Evolutionary conservation across 2,797 vertebrate genomes (phyloP), one percentile per base, ranked within the genome.

Genomic region (Cyclopterus lumpus): DNA sequence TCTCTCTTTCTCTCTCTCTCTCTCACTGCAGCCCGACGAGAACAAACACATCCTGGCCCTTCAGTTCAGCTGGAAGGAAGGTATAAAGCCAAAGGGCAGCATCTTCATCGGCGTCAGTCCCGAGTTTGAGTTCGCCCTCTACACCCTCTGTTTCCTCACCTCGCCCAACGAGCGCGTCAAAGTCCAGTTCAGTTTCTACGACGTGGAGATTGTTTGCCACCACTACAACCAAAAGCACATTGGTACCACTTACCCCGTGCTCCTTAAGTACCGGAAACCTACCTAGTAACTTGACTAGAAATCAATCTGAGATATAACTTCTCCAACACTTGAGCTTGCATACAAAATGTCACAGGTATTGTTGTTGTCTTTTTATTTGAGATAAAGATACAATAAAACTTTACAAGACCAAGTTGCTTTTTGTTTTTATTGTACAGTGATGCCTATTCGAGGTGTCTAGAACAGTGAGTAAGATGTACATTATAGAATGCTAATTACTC

Each of bases 31-130:
- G 95, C 95, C 95, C 0, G 95, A 96, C 7, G 94, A 94, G 82
- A 93, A 95, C 81, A 95, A 95, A 71, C 95, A 96, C 88, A 93
- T 96, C 80, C 51, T 96, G 91, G 94, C 94, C 0, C 88, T 96
- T 24, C 95, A 96, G 92, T 96, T 96, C 90, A 94, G 94, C 90
- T 96, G 95, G 95, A 96, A 96, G 91, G 86, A 95, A 0, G 95
- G 95, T 1, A 93, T 95, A 70, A 96, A 96, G 80, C 94, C 95
- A 49, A 95, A 94, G 83, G 95, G 95, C 63, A 96, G 95, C 92
- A 95, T 95, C 89, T 96, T 96, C 88, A 84, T 96, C 5, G 95
- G 95, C 0, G 95, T 96, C 90, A 96, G 95, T 79, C 95, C 95
- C 0, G 95, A 96, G 90, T 96, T 96, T 4, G 95, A 96, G 90